phyloP scores from a whole-genome alignment of 2,113 vertebrate genomes.

The Perccottus glenii region DNA sequence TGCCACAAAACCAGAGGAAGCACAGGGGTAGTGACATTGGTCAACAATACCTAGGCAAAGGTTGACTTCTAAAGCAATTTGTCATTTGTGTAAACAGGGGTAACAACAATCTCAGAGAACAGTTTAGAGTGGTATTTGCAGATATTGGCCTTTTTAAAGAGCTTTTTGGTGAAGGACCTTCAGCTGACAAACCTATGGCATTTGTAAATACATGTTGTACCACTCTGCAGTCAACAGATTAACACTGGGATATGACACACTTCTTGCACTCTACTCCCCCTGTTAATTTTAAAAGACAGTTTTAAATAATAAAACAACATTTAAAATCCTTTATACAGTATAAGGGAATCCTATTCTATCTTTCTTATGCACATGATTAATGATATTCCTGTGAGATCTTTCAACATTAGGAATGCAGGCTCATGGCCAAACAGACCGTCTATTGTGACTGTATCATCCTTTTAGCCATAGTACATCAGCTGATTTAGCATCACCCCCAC shows the following conservation, averaged over 20 bases:
- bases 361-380: conserved; percentile 11
- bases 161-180: background rate
- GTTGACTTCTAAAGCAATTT: background rate
- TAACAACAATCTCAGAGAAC: background rate
- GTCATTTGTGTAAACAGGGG: background rate
- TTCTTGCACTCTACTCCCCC: no score
- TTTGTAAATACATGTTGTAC: no score
- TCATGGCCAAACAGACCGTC: conserved; percentile 25
- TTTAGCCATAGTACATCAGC: conserved; percentile 33
- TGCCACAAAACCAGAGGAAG: background rate
- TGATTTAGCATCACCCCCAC: conserved; percentile 16
- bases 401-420: conserved; percentile 8
- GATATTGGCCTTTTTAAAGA: background rate
- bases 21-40: background rate
- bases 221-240: no score
- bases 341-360: background rate
- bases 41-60: background rate
- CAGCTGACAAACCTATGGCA: no score
- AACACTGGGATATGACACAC: no score
- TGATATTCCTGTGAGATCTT: conserved; percentile 8
- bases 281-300: no score
- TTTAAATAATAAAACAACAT: background rate
- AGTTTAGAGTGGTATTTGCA: background rate
- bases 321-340: background rate
- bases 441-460: conserved; percentile 28